Evolutionary conservation across 2,113 vertebrate species (phyloP), one percentile per base, ranked within the genome.

Genomic region (Climacteris rufus): DNA sequence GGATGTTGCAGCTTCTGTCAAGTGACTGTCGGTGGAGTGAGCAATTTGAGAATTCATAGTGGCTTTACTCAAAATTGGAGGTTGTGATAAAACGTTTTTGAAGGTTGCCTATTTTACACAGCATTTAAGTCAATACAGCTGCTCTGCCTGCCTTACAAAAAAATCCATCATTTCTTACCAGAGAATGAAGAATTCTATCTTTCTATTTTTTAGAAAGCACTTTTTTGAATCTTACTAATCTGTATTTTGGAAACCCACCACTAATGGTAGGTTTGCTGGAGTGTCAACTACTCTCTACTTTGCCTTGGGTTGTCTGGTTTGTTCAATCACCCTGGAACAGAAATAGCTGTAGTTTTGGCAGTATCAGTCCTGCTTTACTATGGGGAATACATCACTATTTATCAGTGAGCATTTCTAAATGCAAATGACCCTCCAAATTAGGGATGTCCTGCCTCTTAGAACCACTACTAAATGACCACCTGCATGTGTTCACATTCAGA

Each of bases 351-450:
- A 45, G 91, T 96, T 97, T 97, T 97, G 97, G 97, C 97, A 96
- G 85, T 71, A 91, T 93, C 71, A 75, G 79, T 97, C 94, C 95
- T 97, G 65, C 77, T 96, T 97, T 96, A 96, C 97, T 95, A 72
- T 74, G 88, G 96, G 97, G 97, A 97, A 97, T 97, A 97, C 96
- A 93, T 97, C 75, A 78, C 90, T 96, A 83, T 95, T 97, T 97
- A 96, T 93, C 93, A 96, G 80, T 90, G 93, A 98, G 89, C 89
- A 91, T 98, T 98, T 98, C 97, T 96, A 97, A 97, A 98, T 97
- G 98, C 96, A 98, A 98, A 98, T 96, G 91, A 96, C 98, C 96
- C 97, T 98, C 96, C 96, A 97, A 97, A 98, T 98, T 96, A 98
- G 97, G 96, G 96, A 98, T 97, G 97, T 97, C 97, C 97, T 97